Conservation (phyloP, 2,797 vertebrate genomes). For the Ispidina lecontei region DNA sequence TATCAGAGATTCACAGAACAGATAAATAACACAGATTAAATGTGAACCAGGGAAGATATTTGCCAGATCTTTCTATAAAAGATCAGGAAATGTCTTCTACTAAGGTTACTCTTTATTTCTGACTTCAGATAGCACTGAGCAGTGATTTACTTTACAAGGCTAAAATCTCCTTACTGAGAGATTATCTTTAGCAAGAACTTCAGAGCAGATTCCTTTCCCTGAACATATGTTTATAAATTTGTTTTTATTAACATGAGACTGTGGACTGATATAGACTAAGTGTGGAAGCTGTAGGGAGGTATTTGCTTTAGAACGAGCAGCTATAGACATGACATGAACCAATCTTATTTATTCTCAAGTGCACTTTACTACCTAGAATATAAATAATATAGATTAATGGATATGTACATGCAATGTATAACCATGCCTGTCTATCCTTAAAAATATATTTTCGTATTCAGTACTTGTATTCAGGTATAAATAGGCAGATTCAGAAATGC, state of each 20-base stretch:
- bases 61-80: background rate
- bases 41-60: background rate
- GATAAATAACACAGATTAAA: background rate
- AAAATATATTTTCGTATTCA: background rate
- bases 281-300: background rate
- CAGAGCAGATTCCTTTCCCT: background rate
- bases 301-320: background rate
- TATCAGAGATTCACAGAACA: background rate
- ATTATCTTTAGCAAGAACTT: background rate
- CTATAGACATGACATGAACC: background rate
- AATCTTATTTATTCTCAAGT: background rate
- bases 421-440: background rate
- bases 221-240: background rate
- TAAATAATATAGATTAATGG: background rate
- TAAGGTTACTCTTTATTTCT: background rate
- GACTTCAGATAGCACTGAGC: background rate
- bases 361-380: background rate
- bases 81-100: background rate
- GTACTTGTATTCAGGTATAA: background rate
- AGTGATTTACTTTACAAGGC: background rate
- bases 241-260: fast-evolving
- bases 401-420: background rate
- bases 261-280: background rate
- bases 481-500: background rate
- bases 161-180: background rate